These are phyloP conservation scores for Coracias cyanogaster DNA, from an alignment of 2,797 vertebrate genomes.

Conservation along the genomic window DNA sequence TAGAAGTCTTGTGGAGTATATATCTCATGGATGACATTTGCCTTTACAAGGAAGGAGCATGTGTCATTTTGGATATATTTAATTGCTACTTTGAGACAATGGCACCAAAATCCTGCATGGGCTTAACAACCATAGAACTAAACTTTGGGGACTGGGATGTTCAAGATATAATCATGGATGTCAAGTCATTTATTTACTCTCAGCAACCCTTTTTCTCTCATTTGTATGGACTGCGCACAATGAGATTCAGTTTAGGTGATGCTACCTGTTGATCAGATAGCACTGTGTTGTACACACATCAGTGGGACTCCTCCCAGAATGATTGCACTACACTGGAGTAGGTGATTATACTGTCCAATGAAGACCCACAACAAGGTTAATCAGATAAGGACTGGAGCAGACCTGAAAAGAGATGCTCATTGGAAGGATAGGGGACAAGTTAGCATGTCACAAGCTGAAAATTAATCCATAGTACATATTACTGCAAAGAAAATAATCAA, in stretches of 20 bases:
- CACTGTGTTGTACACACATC: rapidly evolving
- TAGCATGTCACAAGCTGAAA: not conserved
- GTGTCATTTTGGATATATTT: not conserved
- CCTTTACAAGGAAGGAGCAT: not conserved
- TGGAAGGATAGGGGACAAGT: not conserved
- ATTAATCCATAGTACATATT: not conserved
- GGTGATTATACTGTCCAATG: not conserved
- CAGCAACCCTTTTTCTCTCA: not conserved
- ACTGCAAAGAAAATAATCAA: not conserved
- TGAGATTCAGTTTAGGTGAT: not conserved
- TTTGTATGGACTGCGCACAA: not conserved
- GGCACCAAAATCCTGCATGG: not conserved
- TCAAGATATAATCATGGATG: not conserved
- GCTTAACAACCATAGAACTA: not conserved
- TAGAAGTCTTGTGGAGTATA: not conserved
- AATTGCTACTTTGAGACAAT: rapidly evolving
- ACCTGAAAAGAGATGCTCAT: not conserved
- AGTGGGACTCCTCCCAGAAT: not conserved
- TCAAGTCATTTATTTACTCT: not conserved
- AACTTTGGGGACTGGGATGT: not conserved
- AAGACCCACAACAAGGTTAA: not conserved
- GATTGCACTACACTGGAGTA: not conserved
- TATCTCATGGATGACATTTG: not conserved
- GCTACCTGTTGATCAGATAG: not conserved
- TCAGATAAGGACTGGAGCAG: not conserved